These are phyloP conservation scores for Lampropteryx suffumata DNA, from an alignment of 2,888 invertebrate species.

Conservation along the genomic window DNA sequence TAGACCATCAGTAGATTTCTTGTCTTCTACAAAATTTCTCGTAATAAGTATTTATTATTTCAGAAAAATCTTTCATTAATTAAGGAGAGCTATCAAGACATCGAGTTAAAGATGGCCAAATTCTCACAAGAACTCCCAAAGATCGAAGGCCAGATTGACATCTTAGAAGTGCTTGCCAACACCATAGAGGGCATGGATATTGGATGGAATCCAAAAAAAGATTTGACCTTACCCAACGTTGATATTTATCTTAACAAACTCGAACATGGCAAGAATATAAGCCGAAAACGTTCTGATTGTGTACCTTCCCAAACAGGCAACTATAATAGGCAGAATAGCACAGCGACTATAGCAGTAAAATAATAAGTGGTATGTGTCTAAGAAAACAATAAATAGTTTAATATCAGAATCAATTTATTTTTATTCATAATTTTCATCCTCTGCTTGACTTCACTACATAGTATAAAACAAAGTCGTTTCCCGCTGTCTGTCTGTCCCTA, in stretches of 20 bases:
- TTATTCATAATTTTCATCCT: no score
- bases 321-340: conserved; percentile 18
- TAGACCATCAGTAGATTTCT: no score
- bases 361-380: conserved; percentile 1
- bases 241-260: conserved; percentile 44
- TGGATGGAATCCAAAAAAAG: conserved; percentile 48
- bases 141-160: conserved; percentile 64
- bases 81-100: conserved; percentile 53
- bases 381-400: conserved; percentile 15
- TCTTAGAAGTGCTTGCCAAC: conserved; percentile 58
- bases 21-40: no score
- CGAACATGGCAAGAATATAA: conserved; percentile 29
- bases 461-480: no score
- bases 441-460: no score
- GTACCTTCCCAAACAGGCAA: conserved; percentile 5
- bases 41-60: not conserved
- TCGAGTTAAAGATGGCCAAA: conserved; percentile 56
- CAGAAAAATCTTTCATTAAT: conserved; percentile 59
- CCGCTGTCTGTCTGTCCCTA: no score
- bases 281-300: conserved; percentile 25
- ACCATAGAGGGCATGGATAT: conserved; percentile 45
- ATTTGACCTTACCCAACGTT: conserved; percentile 46
- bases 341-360: not conserved
- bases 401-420: not conserved
- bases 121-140: conserved; percentile 63